phyloP scores from a whole-genome alignment of 2,888 invertebrate species.

The Pammene fasciana region DNA sequence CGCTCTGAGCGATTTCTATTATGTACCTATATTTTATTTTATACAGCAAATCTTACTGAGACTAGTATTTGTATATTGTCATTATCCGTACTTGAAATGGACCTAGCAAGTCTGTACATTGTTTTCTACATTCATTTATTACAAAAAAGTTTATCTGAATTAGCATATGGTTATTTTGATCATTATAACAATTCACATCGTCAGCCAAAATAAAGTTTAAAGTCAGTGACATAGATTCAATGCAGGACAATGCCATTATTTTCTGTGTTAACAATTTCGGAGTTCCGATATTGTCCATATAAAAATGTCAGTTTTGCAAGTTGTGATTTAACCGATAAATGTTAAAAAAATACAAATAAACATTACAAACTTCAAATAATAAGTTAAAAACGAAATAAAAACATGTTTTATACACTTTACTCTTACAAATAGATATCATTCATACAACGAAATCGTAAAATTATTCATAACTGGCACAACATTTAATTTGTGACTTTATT shows the following conservation, averaged over 20 bases:
- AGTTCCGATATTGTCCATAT: too few species aligned
- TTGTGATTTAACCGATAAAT: too few species aligned
- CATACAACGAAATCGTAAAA: conserved; percentile 3
- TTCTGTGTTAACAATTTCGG: too few species aligned
- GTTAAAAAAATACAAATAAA: too few species aligned
- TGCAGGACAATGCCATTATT: too few species aligned
- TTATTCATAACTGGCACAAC: conserved; percentile 13
- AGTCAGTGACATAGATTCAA: too few species aligned
- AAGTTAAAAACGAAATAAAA: too few species aligned
- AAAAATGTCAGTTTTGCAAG: too few species aligned
- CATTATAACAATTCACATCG: too few species aligned
- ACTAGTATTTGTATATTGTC: conserved; percentile 39
- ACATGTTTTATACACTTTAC: too few species aligned
- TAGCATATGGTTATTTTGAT: background rate
- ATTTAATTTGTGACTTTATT: conserved; percentile 2
- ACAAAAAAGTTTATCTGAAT: conserved; percentile 11
- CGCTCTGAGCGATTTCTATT: conserved; percentile 38
- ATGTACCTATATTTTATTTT: conserved; percentile 16
- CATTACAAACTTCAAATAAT: too few species aligned
- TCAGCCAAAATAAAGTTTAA: too few species aligned
- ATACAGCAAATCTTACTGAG: conserved; percentile 29
- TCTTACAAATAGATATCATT: background rate
- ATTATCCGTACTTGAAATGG: conserved; percentile 37
- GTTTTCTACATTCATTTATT: conserved; percentile 14
- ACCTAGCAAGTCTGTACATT: conserved; percentile 16